Conservation (phyloP, 2,797 vertebrate genomes). For the Microctenopoma stevenorrisi region DNA sequence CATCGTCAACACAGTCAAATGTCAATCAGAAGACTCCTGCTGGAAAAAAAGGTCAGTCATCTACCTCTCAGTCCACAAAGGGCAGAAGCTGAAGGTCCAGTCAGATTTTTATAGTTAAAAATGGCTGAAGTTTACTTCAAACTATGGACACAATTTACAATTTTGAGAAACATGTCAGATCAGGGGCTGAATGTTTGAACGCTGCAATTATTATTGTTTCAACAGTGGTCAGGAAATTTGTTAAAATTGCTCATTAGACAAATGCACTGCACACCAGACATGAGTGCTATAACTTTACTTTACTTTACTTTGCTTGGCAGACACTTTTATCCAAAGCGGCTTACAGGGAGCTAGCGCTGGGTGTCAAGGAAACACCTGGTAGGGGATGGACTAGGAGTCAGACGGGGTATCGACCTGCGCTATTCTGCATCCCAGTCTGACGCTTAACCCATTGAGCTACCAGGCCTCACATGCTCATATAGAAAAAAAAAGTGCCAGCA, state of each 20-base stretch:
- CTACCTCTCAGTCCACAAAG: not conserved
- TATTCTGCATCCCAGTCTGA: no score
- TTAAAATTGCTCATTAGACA: not conserved
- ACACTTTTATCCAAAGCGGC: no score
- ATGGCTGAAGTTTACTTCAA: not conserved
- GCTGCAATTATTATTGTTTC: not conserved
- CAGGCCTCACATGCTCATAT: not conserved
- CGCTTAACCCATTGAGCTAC: no score
- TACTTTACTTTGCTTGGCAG: no score
- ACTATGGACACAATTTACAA: not conserved
- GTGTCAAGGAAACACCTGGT: no score
- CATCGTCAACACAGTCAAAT: conserved; percentile 13
- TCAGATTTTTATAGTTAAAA: not conserved
- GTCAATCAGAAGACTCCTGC: conserved; percentile 22
- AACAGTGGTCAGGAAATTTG: not conserved
- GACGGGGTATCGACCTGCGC: no score
- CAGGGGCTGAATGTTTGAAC: not conserved
- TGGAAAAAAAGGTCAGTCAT: not conserved
- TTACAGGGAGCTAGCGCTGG: no score
- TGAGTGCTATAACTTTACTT: not conserved
- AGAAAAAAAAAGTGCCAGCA: not conserved
- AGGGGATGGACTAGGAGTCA: no score
- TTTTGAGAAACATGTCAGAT: not conserved
- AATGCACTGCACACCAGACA: not conserved
- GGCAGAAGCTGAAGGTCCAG: not conserved